phyloP scores from a whole-genome alignment of 2,113 vertebrate species.

The Muntiacus muntjak region DNA sequence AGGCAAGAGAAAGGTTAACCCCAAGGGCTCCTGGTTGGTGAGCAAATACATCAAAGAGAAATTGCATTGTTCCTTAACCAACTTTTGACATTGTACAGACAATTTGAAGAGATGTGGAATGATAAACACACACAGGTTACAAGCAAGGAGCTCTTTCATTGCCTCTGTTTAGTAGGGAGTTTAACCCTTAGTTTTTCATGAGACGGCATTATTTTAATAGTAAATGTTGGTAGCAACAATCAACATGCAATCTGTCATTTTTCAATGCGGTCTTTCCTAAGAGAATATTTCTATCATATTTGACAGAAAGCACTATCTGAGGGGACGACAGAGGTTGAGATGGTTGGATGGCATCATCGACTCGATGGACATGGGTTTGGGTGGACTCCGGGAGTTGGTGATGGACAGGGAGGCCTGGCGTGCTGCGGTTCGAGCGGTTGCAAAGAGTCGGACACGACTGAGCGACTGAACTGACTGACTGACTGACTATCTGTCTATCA shows the following conservation, averaged over 20 bases:
- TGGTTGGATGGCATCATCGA: too few relatives aligned
- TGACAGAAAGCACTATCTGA: neutral
- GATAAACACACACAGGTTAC: neutral
- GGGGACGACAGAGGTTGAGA: too few relatives aligned
- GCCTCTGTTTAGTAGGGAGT: neutral
- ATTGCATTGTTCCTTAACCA: neutral
- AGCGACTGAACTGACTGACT: too few relatives aligned
- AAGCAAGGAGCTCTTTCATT: neutral
- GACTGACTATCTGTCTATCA: neutral
- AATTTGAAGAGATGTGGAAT: neutral
- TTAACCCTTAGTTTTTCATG: neutral
- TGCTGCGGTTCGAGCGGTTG: too few relatives aligned
- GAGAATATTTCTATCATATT: neutral
- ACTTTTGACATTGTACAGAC: neutral
- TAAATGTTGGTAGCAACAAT: neutral
- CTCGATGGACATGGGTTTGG: too few relatives aligned
- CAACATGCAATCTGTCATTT: neutral
- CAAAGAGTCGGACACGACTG: too few relatives aligned
- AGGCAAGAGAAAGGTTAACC: neutral
- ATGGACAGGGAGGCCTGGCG: too few relatives aligned
- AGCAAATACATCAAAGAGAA: constrained; percentile 4
- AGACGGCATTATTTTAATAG: neutral
- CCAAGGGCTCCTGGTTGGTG: neutral
- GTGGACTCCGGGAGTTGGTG: too few relatives aligned
- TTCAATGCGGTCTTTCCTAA: neutral